Percentiles rank a stretch among this genome's conserved stretches.
phyloP scores from a whole-genome alignment of 30 jellyfish, hydroid and myxozoan genomes.

The Chrysaora quinquecirrha region DNA sequence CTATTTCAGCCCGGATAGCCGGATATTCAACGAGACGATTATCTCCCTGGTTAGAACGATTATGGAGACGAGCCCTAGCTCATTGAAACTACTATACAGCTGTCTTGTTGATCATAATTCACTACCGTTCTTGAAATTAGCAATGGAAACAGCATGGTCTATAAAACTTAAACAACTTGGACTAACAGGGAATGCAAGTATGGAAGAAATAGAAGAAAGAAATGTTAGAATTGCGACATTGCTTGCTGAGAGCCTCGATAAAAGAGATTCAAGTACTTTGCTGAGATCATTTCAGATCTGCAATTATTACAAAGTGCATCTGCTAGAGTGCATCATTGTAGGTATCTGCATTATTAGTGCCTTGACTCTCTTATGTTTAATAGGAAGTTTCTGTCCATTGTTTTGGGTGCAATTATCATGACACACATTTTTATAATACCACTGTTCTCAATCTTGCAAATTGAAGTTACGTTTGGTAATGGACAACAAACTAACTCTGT shows the following conservation, averaged over 20 bases:
- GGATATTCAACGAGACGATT: slow-evolving; percentile 32
- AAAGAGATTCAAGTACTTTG: neutral
- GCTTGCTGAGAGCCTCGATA: slow-evolving; percentile 31
- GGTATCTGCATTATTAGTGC: no score
- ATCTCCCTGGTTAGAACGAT: slow-evolving; percentile 38
- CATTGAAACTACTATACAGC: slow-evolving; percentile 36
- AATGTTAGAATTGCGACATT: slow-evolving; percentile 33
- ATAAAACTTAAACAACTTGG: slow-evolving; percentile 25
- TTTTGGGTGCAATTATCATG: no score
- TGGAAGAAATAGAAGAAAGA: slow-evolving; percentile 27
- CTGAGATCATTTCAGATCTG: slow-evolving; percentile 60
- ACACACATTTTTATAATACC: no score
- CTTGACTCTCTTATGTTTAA: no score
- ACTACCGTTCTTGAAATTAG: slow-evolving; percentile 34
- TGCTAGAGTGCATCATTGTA: slow-evolving; percentile 68
- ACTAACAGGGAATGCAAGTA: slow-evolving; percentile 27
- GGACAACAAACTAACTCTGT: no score
- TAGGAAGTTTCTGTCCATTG: no score
- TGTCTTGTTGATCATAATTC: slow-evolving; percentile 45
- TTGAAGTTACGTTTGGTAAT: no score
- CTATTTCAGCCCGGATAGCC: slow-evolving; percentile 37
- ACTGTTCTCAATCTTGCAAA: no score
- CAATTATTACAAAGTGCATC: slow-evolving; percentile 60
- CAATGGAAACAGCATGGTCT: slow-evolving; percentile 61
- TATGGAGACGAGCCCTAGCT: slow-evolving; percentile 23